Evolutionary conservation across 2,797 vertebrate genomes (phyloP).

Genomic region (Streptopelia turtur): DNA sequence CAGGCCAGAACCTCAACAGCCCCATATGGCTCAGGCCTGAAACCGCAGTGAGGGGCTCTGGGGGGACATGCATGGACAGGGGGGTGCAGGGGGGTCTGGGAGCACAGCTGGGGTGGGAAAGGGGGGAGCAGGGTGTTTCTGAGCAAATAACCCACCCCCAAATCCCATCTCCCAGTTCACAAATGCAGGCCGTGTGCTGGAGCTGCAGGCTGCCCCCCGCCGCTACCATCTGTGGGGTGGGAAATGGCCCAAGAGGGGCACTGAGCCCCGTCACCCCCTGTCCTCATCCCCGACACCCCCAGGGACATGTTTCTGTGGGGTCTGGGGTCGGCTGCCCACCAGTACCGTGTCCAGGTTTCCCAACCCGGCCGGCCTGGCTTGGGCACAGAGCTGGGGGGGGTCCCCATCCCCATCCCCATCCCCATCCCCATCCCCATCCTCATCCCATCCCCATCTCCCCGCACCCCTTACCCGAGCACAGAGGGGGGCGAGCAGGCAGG

Average conservation of each 20-base stretch:
- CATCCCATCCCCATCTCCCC: not conserved
- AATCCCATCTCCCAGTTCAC: not conserved
- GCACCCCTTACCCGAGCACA: constrained; percentile 73
- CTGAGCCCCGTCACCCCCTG: not conserved
- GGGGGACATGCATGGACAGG: fast-evolving
- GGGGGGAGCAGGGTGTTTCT: not conserved
- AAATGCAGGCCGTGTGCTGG: not conserved
- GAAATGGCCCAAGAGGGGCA: not conserved
- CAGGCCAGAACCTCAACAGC: not conserved
- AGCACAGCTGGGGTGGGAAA: fast-evolving
- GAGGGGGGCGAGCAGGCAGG: constrained; percentile 65
- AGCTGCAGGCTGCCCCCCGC: not conserved
- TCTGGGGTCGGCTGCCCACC: not conserved
- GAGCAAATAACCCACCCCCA: not conserved
- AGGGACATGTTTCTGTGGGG: fast-evolving
- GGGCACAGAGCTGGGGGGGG: not conserved
- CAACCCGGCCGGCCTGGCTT: not conserved
- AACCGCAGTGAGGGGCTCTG: not conserved
- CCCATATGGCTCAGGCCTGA: not conserved
- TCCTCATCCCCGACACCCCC: not conserved
- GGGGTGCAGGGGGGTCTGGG: not conserved
- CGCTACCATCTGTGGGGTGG: not conserved
- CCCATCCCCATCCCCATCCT: too few species aligned
- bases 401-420: not conserved
- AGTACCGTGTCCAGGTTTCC: fast-evolving